phyloP scores from a whole-genome alignment of 1,140 invertebrate species.

The Callitettix versicolor region DNA sequence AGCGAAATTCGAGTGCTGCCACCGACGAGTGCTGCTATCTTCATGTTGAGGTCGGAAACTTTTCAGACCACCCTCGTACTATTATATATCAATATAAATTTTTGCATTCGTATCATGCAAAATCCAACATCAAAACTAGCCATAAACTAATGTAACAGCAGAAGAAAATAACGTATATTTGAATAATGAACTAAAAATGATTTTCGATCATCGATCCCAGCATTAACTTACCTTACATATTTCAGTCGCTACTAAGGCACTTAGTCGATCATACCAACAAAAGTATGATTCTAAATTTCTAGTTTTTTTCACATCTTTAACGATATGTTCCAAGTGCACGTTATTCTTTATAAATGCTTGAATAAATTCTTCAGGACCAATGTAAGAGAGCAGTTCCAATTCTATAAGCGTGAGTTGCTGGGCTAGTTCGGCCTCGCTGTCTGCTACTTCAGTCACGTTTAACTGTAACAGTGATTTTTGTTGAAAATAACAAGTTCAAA shows the following conservation, averaged over 20 bases:
- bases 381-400: conserved; percentile 81
- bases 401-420: conserved; percentile 90
- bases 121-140: no score
- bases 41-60: no score
- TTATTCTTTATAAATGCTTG: conserved; percentile 72
- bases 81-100: no score
- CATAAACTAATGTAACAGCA: background rate
- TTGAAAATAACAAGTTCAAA: no score
- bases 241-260: conserved; percentile 87
- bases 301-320: conserved; percentile 50
- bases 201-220: background rate
- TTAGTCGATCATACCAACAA: conserved; percentile 91
- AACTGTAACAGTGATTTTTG: conserved; percentile 38
- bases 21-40: no score
- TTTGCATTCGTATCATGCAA: no score
- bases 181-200: background rate
- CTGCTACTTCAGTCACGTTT: conserved; percentile 65
- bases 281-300: conserved; percentile 88
- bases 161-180: conserved; percentile 1
- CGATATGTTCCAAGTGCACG: conserved; percentile 63
- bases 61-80: no score
- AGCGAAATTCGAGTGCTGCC: no score
- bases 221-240: conserved; percentile 64
- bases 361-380: conserved; percentile 91
- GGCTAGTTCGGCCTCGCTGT: conserved; percentile 67